These are phyloP conservation scores for Exephanes ischioxanthus DNA, from an alignment of 2,888 invertebrate genomes.

Conservation along the genomic window DNA sequence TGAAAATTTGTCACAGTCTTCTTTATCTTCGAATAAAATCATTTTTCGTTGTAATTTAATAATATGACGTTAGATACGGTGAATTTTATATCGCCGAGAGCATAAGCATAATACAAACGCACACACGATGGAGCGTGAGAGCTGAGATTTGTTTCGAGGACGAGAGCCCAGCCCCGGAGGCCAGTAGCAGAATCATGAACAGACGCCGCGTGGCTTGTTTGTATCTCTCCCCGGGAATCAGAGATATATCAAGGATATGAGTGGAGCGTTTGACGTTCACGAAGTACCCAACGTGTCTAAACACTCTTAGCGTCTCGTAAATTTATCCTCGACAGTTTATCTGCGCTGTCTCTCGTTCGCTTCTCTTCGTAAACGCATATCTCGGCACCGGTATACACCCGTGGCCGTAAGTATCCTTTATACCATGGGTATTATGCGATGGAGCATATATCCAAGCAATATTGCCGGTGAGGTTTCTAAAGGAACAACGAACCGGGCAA, in stretches of 20 bases:
- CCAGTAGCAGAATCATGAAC: constrained; percentile 55
- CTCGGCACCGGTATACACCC: neutral
- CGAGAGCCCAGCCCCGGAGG: constrained; percentile 65
- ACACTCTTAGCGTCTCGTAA: constrained; percentile 73
- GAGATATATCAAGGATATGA: constrained; percentile 69
- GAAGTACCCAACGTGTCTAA: constrained; percentile 68
- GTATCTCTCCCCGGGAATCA: constrained; percentile 64
- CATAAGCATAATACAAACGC: neutral
- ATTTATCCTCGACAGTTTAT: constrained; percentile 72
- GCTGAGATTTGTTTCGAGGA: constrained; percentile 62
- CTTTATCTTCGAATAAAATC: constrained; percentile 24
- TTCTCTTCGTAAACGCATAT: constrained; percentile 56
- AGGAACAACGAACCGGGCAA: constrained; percentile 53
- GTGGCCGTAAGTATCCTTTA: constrained; percentile 9
- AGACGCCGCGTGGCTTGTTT: constrained; percentile 51
- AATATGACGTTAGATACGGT: constrained; percentile 8
- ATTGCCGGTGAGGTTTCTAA: constrained; percentile 57
- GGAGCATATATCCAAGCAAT: constrained; percentile 55
- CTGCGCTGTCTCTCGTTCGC: constrained; percentile 61
- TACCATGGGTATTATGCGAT: constrained; percentile 44
- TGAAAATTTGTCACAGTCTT: constrained; percentile 35
- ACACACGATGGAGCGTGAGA: constrained; percentile 63
- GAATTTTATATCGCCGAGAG: constrained; percentile 10
- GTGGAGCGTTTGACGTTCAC: constrained; percentile 69
- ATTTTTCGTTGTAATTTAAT: neutral